Evolutionary conservation across 2,888 invertebrate species (phyloP), one percentile per base, ranked within the genome.

Genomic region (Chesias legatella): DNA sequence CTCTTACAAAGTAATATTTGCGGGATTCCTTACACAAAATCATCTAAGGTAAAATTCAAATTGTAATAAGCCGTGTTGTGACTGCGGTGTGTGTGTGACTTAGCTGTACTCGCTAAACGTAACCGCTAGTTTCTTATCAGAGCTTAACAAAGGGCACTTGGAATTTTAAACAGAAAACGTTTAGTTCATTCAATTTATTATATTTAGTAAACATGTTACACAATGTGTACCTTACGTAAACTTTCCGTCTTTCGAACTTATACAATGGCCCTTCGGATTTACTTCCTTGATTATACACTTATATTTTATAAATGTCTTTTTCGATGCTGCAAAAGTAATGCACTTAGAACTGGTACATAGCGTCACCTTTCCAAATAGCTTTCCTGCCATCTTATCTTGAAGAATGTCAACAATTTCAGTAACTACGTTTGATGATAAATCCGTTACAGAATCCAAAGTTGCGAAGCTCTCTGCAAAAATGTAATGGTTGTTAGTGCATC

Each of bases 341-440:
- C 88, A 88, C 60, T 86, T 88, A 5, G 68, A 45, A 45, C 59
- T 71, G 23, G 84, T 80, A 43, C 86, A 86, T 32, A 88, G 59
- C 6, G 86, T 85, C 29, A 72, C 73, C 52, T 84, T 86, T 17
- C 86, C 86, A 50, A 72, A 85, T 42, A 84, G 48, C 48, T 81
- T 82, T 4, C 83, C 83, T 31, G 71, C 54, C 75, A 86, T 70
- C 63, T 77, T 81, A 23, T 80, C 73, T 60, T 84, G 72, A 48
- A 86, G 58, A 38, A 82, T 82, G 25, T 85, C 82, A n/a, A 85
- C 79, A 30, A 81, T 70, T 67, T 84, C 79, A 39, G 79, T 76
- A 33, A 70, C 80, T 10, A 83, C 58, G 37, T 80, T 84, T 23
- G 83, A 80, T 4, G 86, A 84, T 45, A 85, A 67, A 63, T 86